A percentile compares a stretch with the other conserved stretches of the same genome.
phyloP scores from a whole-genome alignment of 2,113 vertebrate genomes.

The Oplegnathus fasciatus region DNA sequence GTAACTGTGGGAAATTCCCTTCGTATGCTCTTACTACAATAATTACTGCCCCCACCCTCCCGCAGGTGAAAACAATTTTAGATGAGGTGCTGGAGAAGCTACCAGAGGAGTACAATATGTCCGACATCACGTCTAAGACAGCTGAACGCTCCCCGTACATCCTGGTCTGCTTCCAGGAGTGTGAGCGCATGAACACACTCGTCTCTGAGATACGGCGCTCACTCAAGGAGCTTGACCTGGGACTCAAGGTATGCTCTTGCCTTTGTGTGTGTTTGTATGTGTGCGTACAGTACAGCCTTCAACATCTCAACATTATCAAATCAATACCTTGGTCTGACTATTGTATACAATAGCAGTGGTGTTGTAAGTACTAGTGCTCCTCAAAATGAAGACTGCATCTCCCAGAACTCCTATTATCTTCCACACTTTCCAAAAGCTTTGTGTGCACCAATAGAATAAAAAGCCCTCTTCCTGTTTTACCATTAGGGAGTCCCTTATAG shows the following conservation, averaged over 20 bases:
- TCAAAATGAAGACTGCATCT: background rate
- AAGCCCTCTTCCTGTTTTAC: constrained; percentile 1
- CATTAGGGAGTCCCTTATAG: background rate
- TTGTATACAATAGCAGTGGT: background rate
- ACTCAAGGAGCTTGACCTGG: constrained; percentile 85
- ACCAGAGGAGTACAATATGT: constrained; percentile 86
- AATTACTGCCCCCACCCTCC: background rate
- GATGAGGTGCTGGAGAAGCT: constrained; percentile 84
- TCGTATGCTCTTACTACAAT: background rate
- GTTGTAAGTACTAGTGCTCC: background rate
- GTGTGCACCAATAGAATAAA: constrained; percentile 1
- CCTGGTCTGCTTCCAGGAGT: constrained; percentile 87
- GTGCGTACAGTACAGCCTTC: background rate
- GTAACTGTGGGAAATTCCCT: background rate
- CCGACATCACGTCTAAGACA: constrained; percentile 85
- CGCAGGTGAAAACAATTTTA: constrained; percentile 85
- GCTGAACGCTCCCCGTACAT: constrained; percentile 83
- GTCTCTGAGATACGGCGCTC: constrained; percentile 82
- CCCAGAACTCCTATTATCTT: background rate
- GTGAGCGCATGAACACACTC: constrained; percentile 85
- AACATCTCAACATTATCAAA: background rate
- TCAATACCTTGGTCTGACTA: background rate
- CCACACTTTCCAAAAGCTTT: background rate
- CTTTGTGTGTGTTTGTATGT: background rate
- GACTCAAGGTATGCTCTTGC: constrained; percentile 80